Evolutionary conservation across 2,888 invertebrate genomes (phyloP).

Genomic region (Eupithecia subfuscata): DNA sequence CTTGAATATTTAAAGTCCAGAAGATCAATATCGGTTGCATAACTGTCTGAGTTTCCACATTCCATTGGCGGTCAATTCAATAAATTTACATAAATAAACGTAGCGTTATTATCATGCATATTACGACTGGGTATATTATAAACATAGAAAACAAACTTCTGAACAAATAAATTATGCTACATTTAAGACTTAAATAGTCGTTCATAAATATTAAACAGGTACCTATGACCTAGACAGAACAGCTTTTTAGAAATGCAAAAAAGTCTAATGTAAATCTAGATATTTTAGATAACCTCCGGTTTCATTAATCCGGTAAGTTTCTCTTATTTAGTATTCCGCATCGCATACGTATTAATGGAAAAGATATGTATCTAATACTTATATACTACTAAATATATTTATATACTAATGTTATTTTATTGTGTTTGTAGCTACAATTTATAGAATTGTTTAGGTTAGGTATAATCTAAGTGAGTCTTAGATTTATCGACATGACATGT

Average conservation of each 20-base stretch:
- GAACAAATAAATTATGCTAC: no score
- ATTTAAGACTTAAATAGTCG: no score
- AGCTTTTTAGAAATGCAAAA: background rate
- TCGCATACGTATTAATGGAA: no score
- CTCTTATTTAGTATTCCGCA: constrained; percentile 4
- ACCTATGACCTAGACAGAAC: background rate
- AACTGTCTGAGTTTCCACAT: background rate
- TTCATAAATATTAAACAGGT: background rate
- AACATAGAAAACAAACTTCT: background rate
- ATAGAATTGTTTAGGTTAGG: no score
- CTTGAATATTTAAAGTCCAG: background rate
- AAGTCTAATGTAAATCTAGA: background rate
- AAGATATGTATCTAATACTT: background rate
- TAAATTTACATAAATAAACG: background rate
- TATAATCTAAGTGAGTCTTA: no score
- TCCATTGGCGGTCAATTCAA: background rate
- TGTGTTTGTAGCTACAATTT: no score
- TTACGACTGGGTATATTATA: background rate
- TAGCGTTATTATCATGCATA: background rate
- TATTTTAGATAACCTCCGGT: background rate
- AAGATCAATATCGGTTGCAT: background rate
- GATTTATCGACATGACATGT: no score
- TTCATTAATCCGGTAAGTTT: background rate
- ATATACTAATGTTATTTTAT: no score
- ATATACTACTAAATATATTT: no score